Evolutionary conservation across 2,113 vertebrate species (phyloP).

Genomic region (Melanotaenia duboulayi): DNA sequence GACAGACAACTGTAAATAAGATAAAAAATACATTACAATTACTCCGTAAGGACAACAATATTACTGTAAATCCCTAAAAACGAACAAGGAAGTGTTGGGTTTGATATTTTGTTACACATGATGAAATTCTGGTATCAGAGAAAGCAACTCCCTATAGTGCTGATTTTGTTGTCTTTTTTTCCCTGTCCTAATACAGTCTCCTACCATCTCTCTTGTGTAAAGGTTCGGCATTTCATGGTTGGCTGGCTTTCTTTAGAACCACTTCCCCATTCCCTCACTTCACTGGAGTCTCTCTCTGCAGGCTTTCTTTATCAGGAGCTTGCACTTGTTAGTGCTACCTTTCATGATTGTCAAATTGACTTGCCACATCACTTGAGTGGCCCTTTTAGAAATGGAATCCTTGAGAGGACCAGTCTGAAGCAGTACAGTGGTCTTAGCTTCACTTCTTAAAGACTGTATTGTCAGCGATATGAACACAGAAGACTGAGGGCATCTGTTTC

Average conservation of each 20-base stretch:
- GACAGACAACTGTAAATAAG: constrained; percentile 43
- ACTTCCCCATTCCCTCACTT: constrained; percentile 66
- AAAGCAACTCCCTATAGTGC: constrained; percentile 38
- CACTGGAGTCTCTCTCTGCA: constrained; percentile 57
- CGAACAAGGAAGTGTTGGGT: constrained; percentile 41
- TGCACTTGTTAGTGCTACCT: constrained; percentile 72
- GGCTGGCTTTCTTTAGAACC: constrained; percentile 70
- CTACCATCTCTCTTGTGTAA: constrained; percentile 56
- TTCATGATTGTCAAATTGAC: constrained; percentile 81
- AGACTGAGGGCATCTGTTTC: constrained; percentile 44
- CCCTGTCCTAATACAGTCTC: constrained; percentile 45
- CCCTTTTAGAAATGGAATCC: constrained; percentile 65
- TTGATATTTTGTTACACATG: constrained; percentile 46
- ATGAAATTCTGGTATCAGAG: constrained; percentile 51
- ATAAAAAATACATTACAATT: constrained; percentile 37
- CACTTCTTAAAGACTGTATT: constrained; percentile 49
- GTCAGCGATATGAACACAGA: constrained; percentile 25
- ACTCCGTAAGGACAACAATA: constrained; percentile 32
- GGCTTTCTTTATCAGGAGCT: constrained; percentile 72
- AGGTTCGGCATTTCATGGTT: constrained; percentile 71
- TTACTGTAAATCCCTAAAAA: constrained; percentile 24
- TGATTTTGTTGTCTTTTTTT: constrained; percentile 49
- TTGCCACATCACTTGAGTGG: constrained; percentile 72
- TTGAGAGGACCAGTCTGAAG: constrained; percentile 54
- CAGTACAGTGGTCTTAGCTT: constrained; percentile 36